Conservation (phyloP, 2,113 vertebrate species). For the Lathamus discolor region DNA sequence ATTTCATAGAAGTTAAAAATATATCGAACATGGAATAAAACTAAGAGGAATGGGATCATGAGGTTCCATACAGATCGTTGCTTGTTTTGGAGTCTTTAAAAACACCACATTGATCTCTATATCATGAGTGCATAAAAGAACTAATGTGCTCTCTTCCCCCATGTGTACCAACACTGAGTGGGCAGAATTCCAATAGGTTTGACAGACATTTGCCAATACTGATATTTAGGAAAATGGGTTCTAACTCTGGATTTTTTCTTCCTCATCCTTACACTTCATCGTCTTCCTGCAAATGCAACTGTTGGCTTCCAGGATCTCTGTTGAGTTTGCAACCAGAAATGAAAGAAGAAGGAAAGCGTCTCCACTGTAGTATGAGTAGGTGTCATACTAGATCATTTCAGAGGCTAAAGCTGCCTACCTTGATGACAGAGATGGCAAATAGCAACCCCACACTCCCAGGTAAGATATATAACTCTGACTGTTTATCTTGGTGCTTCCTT, state of each 20-base stretch:
- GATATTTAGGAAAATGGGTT: background rate
- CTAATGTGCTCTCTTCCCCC: background rate
- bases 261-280: background rate
- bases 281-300: background rate
- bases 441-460: background rate
- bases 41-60: background rate
- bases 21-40: background rate
- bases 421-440: background rate
- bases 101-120: background rate
- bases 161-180: background rate
- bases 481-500: accelerated
- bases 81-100: background rate
- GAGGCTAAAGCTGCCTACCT: background rate
- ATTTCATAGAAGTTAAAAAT: background rate
- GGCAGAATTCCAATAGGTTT: background rate
- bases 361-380: background rate
- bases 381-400: background rate
- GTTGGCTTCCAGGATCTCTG: background rate
- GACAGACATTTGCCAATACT: background rate
- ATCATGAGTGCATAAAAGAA: background rate
- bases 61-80: background rate
- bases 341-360: background rate
- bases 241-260: background rate
- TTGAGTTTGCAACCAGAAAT: background rate
- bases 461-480: background rate